Conservation (phyloP, 2,888 invertebrate genomes). For the Drosophila ochracea region DNA sequence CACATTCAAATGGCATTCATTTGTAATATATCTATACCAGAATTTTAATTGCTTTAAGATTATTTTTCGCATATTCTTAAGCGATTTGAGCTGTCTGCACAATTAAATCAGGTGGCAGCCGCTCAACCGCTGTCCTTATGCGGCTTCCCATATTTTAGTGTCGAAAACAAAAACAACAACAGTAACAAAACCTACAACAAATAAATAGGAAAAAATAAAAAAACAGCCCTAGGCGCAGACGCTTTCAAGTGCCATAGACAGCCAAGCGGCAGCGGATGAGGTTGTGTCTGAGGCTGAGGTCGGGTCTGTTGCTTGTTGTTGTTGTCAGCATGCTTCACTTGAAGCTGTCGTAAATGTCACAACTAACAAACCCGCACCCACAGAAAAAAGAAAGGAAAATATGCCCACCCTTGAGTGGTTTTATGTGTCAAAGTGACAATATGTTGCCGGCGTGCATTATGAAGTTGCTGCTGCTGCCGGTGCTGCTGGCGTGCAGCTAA, state of each 20-base stretch:
- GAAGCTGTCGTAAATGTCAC: constrained; percentile 80
- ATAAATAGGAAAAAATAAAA: constrained; percentile 7
- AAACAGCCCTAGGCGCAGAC: constrained; percentile 72
- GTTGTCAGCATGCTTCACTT: constrained; percentile 68
- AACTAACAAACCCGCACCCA: constrained; percentile 52
- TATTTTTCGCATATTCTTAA: constrained; percentile 32
- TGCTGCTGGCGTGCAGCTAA: constrained; percentile 53
- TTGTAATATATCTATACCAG: background rate
- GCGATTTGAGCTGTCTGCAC: constrained; percentile 50
- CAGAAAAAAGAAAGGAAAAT: constrained; percentile 31
- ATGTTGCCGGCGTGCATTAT: constrained; percentile 77
- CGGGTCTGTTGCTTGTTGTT: constrained; percentile 39
- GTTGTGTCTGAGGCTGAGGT: constrained; percentile 48
- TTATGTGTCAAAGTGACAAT: constrained; percentile 82
- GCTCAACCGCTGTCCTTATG: constrained; percentile 41
- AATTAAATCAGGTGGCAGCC: constrained; percentile 52
- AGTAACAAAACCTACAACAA: constrained; percentile 17
- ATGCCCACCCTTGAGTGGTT: constrained; percentile 68
- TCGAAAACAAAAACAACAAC: constrained; percentile 37
- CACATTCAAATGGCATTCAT: background rate
- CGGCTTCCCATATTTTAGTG: constrained; percentile 53
- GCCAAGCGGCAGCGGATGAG: constrained; percentile 34
- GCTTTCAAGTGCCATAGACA: constrained; percentile 77
- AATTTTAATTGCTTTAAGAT: constrained; percentile 8
- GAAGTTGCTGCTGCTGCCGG: constrained; percentile 44